Evolutionary conservation across 2,888 invertebrate species (phyloP).

Genomic region (Drosophila sordidula): DNA sequence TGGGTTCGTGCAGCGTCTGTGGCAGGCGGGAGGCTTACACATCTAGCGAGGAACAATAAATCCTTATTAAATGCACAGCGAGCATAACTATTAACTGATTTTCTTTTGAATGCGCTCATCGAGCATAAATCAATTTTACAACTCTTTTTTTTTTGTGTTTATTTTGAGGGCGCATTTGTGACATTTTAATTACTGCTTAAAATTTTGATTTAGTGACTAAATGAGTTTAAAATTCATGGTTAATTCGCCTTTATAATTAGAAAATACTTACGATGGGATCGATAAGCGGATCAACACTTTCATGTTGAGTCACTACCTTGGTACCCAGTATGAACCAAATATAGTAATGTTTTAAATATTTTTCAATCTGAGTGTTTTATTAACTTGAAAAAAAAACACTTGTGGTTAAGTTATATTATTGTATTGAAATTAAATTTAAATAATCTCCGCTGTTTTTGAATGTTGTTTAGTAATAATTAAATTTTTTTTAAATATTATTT

Average conservation of each 20-base stretch:
- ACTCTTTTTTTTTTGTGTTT: conserved; percentile 50
- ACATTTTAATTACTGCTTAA: conserved; percentile 76
- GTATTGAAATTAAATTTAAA: too few relatives aligned
- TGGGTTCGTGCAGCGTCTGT: conserved; percentile 14
- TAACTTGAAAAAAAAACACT: too few relatives aligned
- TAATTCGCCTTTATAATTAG: not conserved
- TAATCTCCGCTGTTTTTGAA: too few relatives aligned
- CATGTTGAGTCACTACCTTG: not conserved
- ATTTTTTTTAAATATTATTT: too few relatives aligned
- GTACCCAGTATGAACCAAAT: too few relatives aligned
- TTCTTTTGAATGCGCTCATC: conserved; percentile 68
- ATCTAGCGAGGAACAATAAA: conserved; percentile 77
- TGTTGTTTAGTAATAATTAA: too few relatives aligned
- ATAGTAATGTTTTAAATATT: too few relatives aligned
- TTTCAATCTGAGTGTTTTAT: too few relatives aligned
- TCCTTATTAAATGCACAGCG: conserved; percentile 76
- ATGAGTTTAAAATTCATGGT: not conserved
- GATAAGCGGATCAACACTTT: conserved; percentile 27
- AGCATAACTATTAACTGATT: conserved; percentile 75
- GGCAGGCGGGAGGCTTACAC: conserved; percentile 57
- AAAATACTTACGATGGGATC: conserved; percentile 5
- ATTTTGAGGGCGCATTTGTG: conserved; percentile 40
- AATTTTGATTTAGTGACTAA: conserved; percentile 62
- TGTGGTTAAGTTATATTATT: too few relatives aligned
- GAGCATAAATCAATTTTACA: conserved; percentile 74